A percentile compares a stretch with the other conserved stretches of the same genome.
phyloP scores from a whole-genome alignment of 2,797 vertebrate species.

The Crocidura indochinensis region DNA sequence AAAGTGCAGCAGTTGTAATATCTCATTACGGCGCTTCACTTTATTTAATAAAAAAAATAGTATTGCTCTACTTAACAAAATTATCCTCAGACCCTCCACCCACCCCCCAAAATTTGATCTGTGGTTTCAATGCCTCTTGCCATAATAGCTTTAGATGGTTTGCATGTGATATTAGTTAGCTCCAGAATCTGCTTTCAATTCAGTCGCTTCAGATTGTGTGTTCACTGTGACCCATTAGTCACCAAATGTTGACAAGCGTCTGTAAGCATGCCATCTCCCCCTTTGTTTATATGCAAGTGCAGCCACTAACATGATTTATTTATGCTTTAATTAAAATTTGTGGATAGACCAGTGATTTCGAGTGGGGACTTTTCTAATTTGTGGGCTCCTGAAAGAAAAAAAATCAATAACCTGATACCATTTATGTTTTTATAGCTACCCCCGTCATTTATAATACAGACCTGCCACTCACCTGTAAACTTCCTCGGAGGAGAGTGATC shows the following conservation, averaged over 20 bases:
- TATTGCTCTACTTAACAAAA: conserved; percentile 84
- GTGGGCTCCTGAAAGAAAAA: conserved; percentile 83
- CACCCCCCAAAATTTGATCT: conserved; percentile 71
- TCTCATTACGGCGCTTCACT: conserved; percentile 82
- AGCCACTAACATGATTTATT: conserved; percentile 91
- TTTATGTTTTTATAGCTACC: conserved; percentile 85
- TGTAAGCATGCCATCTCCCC: conserved; percentile 90
- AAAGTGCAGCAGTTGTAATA: conserved; percentile 86
- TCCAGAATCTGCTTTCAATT: conserved; percentile 89
- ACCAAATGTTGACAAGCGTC: conserved; percentile 89
- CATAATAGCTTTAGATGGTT: conserved; percentile 74
- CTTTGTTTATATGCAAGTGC: conserved; percentile 91
- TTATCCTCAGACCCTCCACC: conserved; percentile 54
- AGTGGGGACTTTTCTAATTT: conserved; percentile 90
- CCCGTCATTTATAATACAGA: conserved; percentile 81
- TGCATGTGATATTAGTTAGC: conserved; percentile 89
- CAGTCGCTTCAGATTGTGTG: conserved; percentile 86
- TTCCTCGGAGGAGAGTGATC: conserved; percentile 4
- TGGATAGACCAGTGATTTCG: conserved; percentile 89
- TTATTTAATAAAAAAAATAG: conserved; percentile 86
- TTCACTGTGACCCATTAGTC: conserved; percentile 90
- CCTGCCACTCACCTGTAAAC: conserved; percentile 87
- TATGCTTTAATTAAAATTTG: conserved; percentile 93
- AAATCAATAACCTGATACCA: conserved; percentile 85
- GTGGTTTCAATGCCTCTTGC: conserved; percentile 86